Evolutionary conservation across 1,140 invertebrate genomes (phyloP).

Genomic region (Agraylea sexmaculata): DNA sequence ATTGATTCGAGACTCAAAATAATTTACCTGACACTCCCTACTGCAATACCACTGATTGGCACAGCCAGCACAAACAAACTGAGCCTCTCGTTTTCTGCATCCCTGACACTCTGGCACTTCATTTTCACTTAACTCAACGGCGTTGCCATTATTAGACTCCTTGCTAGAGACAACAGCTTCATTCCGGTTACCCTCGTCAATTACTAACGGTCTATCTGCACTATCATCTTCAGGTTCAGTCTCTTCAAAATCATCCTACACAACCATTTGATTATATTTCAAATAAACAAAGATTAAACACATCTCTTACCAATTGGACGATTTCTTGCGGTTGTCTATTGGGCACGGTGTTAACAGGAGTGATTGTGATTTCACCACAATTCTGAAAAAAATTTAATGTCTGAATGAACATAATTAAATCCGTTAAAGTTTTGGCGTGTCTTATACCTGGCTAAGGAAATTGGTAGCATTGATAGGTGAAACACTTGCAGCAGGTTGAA

Average conservation of each 20-base stretch:
- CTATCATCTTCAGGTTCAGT: conserved; percentile 43
- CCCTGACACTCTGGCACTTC: conserved; percentile 65
- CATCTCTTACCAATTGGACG: conserved; percentile 32
- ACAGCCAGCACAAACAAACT: conserved; percentile 77
- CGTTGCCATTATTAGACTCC: conserved; percentile 25
- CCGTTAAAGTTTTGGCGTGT: conserved; percentile 27
- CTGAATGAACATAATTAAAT: conserved; percentile 6
- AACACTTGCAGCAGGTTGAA: conserved; percentile 34
- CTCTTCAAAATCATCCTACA: conserved; percentile 46
- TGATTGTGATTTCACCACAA: conserved; percentile 46
- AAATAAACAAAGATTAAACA: background rate
- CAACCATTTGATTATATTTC: conserved; percentile 15
- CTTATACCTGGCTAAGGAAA: conserved; percentile 17
- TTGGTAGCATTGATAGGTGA: conserved; percentile 10
- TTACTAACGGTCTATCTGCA: conserved; percentile 44
- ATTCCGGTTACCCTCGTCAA: conserved; percentile 48
- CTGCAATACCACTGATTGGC: conserved; percentile 86
- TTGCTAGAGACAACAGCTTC: conserved; percentile 27
- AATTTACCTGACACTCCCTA: conserved; percentile 70
- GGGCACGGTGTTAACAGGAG: conserved; percentile 35
- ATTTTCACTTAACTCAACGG: conserved; percentile 27
- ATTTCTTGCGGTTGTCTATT: conserved; percentile 29
- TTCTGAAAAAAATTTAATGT: conserved; percentile 26
- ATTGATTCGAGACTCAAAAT: conserved; percentile 2
- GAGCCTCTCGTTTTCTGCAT: conserved; percentile 61